Percentiles rank a stretch among this genome's conserved stretches.
Evolutionary conservation across 2,113 vertebrate genomes (phyloP).

Genomic region (Gavia stellata): DNA sequence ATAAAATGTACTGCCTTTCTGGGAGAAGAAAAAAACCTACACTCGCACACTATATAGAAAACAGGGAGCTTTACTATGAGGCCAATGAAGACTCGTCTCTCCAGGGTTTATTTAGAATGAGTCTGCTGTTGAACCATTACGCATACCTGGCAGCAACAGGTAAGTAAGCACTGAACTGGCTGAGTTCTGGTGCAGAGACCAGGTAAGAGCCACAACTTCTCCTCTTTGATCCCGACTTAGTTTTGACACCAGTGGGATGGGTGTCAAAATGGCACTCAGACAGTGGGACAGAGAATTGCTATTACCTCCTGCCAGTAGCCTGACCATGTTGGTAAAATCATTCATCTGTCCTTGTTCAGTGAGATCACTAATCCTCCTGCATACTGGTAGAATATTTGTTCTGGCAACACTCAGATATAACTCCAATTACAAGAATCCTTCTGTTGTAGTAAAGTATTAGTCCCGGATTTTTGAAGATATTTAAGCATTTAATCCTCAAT

Average conservation of each 20-base stretch:
- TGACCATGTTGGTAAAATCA: neutral
- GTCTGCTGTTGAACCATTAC: neutral
- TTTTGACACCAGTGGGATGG: neutral
- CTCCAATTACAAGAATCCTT: too few relatives aligned
- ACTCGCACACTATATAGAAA: accelerated
- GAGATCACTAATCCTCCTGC: neutral
- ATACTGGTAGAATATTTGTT: accelerated
- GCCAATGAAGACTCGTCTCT: neutral
- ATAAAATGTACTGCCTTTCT: accelerated
- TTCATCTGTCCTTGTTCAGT: accelerated
- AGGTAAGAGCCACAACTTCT: accelerated
- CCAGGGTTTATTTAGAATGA: neutral
- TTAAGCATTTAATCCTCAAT: neutral
- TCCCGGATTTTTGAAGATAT: neutral
- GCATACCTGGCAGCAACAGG: neutral
- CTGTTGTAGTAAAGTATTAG: neutral
- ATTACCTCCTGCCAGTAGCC: neutral
- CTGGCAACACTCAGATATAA: neutral
- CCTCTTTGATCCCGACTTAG: neutral
- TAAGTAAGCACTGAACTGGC: neutral
- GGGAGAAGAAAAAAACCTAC: neutral
- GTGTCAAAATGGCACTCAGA: too few relatives aligned
- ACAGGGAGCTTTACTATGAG: neutral
- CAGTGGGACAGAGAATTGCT: neutral
- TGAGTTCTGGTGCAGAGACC: too few relatives aligned